A percentile compares a stretch with the other conserved stretches of the same genome.
phyloP scores from a whole-genome alignment of 1,140 invertebrate genomes.

The Drosophila pseudoobscura region DNA sequence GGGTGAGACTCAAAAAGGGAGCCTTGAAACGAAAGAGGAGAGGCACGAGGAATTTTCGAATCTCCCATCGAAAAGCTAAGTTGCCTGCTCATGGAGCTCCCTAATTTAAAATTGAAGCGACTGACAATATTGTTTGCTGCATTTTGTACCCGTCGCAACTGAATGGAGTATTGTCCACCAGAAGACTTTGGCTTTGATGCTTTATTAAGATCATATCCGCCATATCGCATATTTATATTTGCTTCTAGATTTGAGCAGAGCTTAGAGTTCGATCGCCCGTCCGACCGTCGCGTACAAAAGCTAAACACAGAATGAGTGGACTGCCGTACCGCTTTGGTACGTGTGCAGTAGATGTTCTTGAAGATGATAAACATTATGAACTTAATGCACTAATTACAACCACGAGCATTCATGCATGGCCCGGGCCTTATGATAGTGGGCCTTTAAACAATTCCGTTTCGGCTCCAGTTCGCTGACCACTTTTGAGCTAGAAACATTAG shows the following conservation, averaged over 20 bases:
- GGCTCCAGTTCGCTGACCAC: conserved; percentile 65
- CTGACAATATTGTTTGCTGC: conserved; percentile 68
- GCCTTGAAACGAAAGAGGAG: conserved; percentile 74
- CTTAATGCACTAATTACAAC: conserved; percentile 76
- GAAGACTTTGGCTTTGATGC: conserved; percentile 83
- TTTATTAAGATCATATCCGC: conserved; percentile 85
- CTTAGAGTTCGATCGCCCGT: background rate
- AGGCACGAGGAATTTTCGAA: conserved; percentile 40
- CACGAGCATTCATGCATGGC: conserved; percentile 58
- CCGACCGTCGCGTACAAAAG: conserved; percentile 27
- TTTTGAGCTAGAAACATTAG: conserved; percentile 26
- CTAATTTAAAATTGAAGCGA: conserved; percentile 63
- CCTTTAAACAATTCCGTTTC: conserved; percentile 14
- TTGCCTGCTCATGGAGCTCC: conserved; percentile 47
- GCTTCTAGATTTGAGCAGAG: conserved; percentile 2
- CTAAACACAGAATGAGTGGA: conserved; percentile 43
- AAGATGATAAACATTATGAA: conserved; percentile 23
- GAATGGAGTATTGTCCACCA: conserved; percentile 51
- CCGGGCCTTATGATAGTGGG: conserved; percentile 5
- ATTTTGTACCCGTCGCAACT: conserved; percentile 62
- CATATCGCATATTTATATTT: conserved; percentile 84
- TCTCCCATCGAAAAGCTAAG: conserved; percentile 30
- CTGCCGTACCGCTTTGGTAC: conserved; percentile 1
- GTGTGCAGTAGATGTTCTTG: too few species aligned
- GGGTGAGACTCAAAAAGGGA: conserved; percentile 67